A percentile compares a stretch with the other conserved stretches of the same genome.
phyloP scores from a whole-genome alignment of 2,888 invertebrate genomes.

The Rutpela maculata region DNA sequence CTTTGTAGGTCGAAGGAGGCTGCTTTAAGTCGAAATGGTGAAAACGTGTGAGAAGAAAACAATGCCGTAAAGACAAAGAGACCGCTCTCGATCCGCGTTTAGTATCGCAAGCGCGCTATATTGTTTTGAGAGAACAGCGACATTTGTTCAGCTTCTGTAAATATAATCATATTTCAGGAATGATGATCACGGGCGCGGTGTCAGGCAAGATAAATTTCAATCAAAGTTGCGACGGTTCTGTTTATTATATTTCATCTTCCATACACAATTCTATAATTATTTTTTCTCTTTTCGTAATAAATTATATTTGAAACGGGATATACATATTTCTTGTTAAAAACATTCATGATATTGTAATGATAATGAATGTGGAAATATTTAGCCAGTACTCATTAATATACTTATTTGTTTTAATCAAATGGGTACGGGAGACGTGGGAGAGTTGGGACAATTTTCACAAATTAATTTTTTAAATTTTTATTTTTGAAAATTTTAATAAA shows the following conservation, averaged over 20 bases:
- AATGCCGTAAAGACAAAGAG: constrained; percentile 32
- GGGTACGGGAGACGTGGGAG: no score
- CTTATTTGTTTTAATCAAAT: no score
- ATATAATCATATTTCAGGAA: constrained; percentile 58
- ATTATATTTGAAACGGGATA: no score
- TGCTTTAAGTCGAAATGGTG: constrained; percentile 8
- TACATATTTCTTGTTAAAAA: no score
- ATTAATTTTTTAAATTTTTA: no score
- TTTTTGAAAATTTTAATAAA: no score
- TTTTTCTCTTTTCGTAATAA: no score
- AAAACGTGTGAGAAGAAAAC: constrained; percentile 26
- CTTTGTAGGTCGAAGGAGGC: constrained; percentile 8
- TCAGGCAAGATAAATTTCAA: constrained; percentile 12
- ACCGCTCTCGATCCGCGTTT: constrained; percentile 18
- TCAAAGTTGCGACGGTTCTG: constrained; percentile 12
- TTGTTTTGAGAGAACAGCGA: constrained; percentile 41
- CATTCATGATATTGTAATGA: no score
- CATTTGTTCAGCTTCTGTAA: constrained; percentile 58
- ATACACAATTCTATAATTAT: neutral
- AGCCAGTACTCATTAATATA: no score
- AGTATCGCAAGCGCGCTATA: neutral
- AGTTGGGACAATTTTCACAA: no score
- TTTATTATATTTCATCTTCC: neutral
- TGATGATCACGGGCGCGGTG: constrained; percentile 11
- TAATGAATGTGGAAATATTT: no score